Evolutionary conservation across 64 coral and sea anemone species (phyloP), one percentile per base, ranked within the genome.

Genomic region (Porites lutea): DNA sequence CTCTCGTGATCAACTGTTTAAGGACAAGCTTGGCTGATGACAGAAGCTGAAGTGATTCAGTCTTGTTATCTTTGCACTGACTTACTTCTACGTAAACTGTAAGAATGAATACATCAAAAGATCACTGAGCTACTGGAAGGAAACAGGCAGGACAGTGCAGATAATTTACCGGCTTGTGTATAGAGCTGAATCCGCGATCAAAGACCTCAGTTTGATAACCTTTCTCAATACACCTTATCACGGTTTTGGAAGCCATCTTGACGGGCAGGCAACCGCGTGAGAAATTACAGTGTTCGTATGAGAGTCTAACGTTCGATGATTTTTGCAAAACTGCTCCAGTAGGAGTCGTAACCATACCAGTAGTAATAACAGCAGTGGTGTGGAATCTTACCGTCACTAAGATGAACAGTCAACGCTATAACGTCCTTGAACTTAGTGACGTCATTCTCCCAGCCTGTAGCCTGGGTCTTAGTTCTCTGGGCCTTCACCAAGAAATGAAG

Each of bases 1-100:
- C 88, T 60, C 80, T 99, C 43, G 94, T 37, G 19, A 99, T 89
- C 37, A 99, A 60, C 49, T 95, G 94, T 69, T 93, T 99, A n/a
- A 99, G 78, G 14, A 79, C 91, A 6, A 99, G 82, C 57, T 99
- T 99, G 2, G 94, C 94, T 14, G 97, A 94, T 60, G 97, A 99
- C 15, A 99, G 88, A 51, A 99, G 83, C 72, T 96, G 97, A 4
- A 99, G 54, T 37, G 94, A 82, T 83, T 97, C 74, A 16, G 87
- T 37, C 12, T 78, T 92, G 70, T 89, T 73, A 2, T 91, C 49
- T 74, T 88, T 96, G 12, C 27, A 73, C 15, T 96, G 90, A 20
- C 82, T 91, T 14, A 94, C 87, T 79, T 89, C 55, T 21, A 45
- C 82, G 83, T 93, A 96, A 11, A 95, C 97, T 99, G 13, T 8